Percentiles rank a stretch among this genome's conserved stretches.
phyloP scores from a whole-genome alignment of 1,140 invertebrate genomes.

The Phthorimaea operculella region DNA sequence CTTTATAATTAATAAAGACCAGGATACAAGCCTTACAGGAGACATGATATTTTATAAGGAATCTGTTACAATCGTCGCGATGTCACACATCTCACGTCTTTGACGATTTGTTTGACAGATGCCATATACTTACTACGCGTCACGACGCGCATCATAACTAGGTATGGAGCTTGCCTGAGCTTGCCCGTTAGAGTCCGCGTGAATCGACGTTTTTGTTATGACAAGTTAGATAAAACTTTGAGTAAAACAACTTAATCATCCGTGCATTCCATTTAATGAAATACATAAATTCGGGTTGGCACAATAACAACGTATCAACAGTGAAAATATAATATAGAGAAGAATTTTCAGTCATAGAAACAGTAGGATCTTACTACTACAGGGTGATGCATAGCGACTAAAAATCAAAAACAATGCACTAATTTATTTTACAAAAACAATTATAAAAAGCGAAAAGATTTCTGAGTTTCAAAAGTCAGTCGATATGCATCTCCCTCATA shows the following conservation, averaged over 20 bases:
- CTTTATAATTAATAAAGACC: no score
- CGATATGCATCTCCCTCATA: not conserved
- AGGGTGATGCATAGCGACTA: not conserved
- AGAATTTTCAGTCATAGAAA: constrained; percentile 48
- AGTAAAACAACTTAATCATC: constrained; percentile 15
- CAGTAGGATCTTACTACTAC: constrained; percentile 20
- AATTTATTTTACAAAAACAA: not conserved
- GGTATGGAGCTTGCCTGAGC: no score
- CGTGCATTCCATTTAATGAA: constrained; percentile 57
- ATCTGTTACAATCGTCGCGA: no score
- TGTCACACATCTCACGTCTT: no score
- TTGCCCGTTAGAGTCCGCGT: no score
- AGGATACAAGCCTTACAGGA: no score
- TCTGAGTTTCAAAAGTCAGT: not conserved
- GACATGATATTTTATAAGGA: no score
- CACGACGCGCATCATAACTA: no score
- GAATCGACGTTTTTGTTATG: no score
- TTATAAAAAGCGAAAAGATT: not conserved
- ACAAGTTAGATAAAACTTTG: no score
- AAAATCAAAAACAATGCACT: not conserved
- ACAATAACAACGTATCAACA: constrained; percentile 57
- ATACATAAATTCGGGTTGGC: constrained; percentile 64
- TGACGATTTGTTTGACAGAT: no score
- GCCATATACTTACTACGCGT: no score
- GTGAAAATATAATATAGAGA: constrained; percentile 40